These are phyloP conservation scores for Cinara cedri DNA, from an alignment of 2,888 invertebrate genomes.

Conservation along the genomic window DNA sequence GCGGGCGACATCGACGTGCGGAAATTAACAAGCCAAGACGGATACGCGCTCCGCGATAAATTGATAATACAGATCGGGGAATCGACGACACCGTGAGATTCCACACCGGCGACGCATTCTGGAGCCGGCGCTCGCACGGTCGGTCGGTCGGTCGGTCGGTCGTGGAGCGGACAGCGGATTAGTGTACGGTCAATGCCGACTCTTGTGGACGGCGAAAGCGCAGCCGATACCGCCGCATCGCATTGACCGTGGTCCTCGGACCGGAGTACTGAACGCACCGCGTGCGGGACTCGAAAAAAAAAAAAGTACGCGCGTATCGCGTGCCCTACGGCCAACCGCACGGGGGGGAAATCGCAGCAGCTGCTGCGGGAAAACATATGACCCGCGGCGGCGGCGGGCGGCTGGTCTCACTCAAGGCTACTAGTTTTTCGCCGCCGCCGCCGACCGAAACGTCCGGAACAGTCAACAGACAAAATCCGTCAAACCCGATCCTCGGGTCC, in stretches of 20 bases:
- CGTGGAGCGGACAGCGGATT: too few relatives aligned
- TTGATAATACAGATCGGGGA: background rate
- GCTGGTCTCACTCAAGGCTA: constrained; percentile 35
- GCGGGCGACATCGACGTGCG: too few relatives aligned
- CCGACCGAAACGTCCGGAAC: background rate
- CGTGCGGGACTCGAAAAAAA: background rate
- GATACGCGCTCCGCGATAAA: too few relatives aligned
- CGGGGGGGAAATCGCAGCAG: constrained; percentile 30
- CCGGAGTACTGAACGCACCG: background rate
- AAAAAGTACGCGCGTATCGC: background rate
- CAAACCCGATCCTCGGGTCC: background rate
- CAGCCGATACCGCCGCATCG: too few relatives aligned
- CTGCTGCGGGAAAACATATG: constrained; percentile 51
- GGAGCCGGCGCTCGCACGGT: background rate
- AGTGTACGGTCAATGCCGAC: too few relatives aligned
- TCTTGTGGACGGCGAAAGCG: too few relatives aligned
- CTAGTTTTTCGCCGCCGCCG: background rate
- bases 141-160: too few relatives aligned
- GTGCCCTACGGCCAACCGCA: background rate
- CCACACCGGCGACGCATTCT: background rate
- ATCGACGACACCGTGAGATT: background rate
- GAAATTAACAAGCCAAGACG: too few relatives aligned
- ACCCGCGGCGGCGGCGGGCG: constrained; percentile 1
- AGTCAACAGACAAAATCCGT: background rate
- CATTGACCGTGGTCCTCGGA: background rate